Base-by-base conservation (phyloP, 2,888 invertebrate species). In the Poecilus cupreus region DNA sequence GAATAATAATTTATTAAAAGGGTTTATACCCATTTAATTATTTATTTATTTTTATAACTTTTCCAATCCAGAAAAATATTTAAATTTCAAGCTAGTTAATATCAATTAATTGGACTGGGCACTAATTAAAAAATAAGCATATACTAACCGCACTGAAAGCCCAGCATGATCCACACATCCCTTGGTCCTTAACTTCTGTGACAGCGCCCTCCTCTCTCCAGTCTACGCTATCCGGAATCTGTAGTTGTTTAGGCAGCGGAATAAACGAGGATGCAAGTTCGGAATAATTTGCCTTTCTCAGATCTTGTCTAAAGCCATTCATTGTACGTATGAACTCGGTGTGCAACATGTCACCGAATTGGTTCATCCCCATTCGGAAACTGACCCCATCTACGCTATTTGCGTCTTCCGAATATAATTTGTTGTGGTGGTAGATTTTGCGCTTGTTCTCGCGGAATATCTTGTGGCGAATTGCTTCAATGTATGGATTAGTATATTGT, bases 131-230 rank as follows among this genome's bases (percentile, higher is more conserved):
- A 26, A 26, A 26, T 13, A 4, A 26, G 1, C 4, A 20, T 13
- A 37, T 16, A 82, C 89, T 89, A 88, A 91, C 90, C 6, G 92
- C 87, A 85, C 92, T 92, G 88, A 93, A 94, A 2, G 93, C 90
- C 93, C 93, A 94, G 86, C 93, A 94, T 1, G 92, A 92, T 5
- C 93, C 93, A 87, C 93, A 93, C 16, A 89, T 88, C 10, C 91
- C 90, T 87, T 92, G 91, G 83, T 91, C 87, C 84, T 91, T 91
- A 5, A 91, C 89, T 0, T 89, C 89, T 1, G 92, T 91, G 3
- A 92, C 91, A 74, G 90, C 90, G 8, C 91, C 91, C 82, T 90
- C 85, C 1, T 86, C 83, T 81, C 91, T 88, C 92, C 92, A 92
- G 85, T 92, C 91, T 3, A 91, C 88, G 4, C 83, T 68, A 0